phyloP scores from a whole-genome alignment of 2,113 vertebrate genomes.

The Ramphastos sulfuratus region DNA sequence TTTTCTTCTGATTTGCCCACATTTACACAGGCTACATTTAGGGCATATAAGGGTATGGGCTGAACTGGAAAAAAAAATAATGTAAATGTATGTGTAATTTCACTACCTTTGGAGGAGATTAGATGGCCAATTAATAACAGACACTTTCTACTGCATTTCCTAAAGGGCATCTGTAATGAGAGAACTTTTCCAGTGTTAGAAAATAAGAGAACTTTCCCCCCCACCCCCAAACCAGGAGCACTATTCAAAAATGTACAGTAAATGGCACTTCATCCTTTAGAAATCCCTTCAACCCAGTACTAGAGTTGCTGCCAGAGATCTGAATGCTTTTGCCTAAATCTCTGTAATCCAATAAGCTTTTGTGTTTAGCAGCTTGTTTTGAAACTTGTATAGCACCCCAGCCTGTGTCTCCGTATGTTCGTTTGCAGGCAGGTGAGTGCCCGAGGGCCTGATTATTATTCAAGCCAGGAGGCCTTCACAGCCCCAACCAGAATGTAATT shows the following conservation, averaged over 20 bases:
- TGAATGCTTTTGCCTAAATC: conserved; percentile 80
- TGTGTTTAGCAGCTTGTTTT: conserved; percentile 86
- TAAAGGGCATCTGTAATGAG: not conserved
- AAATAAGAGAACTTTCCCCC: not conserved
- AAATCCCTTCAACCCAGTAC: conserved; percentile 64
- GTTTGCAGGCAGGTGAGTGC: conserved; percentile 85
- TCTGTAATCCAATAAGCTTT: conserved; percentile 90
- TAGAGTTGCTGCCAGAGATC: conserved; percentile 71
- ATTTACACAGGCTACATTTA: not conserved
- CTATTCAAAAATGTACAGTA: conserved; percentile 47
- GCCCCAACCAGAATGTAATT: conserved; percentile 83
- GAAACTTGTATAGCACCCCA: conserved; percentile 80
- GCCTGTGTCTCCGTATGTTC: conserved; percentile 75
- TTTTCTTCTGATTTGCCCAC: not conserved
- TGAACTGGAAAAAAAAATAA: not conserved
- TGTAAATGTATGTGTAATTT: not conserved
- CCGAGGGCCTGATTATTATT: conserved; percentile 83
- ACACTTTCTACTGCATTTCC: not conserved
- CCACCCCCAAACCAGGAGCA: not conserved
- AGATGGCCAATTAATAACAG: not conserved
- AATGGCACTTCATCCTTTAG: conserved; percentile 46
- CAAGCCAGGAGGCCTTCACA: conserved; percentile 77
- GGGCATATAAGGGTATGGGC: not conserved
- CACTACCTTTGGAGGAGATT: not conserved
- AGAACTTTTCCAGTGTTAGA: not conserved